Percentiles rank a stretch among this genome's conserved stretches.
phyloP scores from a whole-genome alignment of 1,140 invertebrate species.

The Holcopasites calliopsidis region DNA sequence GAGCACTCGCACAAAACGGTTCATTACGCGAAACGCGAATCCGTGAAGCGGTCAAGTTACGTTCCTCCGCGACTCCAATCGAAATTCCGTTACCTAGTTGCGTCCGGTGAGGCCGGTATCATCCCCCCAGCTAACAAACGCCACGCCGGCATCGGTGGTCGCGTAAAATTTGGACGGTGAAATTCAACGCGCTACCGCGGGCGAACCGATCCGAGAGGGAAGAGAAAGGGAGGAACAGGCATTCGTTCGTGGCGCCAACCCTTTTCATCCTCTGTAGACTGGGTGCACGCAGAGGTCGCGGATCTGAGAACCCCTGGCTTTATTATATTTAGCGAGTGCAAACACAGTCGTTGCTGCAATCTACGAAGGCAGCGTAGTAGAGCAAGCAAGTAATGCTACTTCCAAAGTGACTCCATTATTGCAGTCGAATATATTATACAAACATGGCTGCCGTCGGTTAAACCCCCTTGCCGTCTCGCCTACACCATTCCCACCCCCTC shows the following conservation, averaged over 20 bases:
- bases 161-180: not conserved
- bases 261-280: not conserved
- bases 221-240: too few relatives aligned
- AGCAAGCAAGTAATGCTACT: slow-evolving; percentile 62
- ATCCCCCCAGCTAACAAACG: slow-evolving; percentile 5
- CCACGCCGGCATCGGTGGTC: not conserved
- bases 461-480: slow-evolving; percentile 40
- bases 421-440: slow-evolving; percentile 68
- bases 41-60: slow-evolving; percentile 18
- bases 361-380: slow-evolving; percentile 49
- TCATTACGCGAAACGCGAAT: slow-evolving; percentile 7
- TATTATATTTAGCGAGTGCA: slow-evolving; percentile 71
- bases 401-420: slow-evolving; percentile 67
- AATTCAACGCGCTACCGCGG: not conserved
- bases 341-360: slow-evolving; percentile 68
- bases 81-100: slow-evolving; percentile 21
- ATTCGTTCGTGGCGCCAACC: not conserved
- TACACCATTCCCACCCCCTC: not conserved
- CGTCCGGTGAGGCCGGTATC: slow-evolving; percentile 1
- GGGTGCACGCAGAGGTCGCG: not conserved
- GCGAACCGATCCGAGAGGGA: not conserved
- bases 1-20: not conserved
- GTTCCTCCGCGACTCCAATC: not conserved
- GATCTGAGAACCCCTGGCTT: slow-evolving; percentile 51
- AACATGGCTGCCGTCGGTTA: slow-evolving; percentile 61